phyloP scores from a whole-genome alignment of 1,140 invertebrate genomes.

The Heliconius melpomene region DNA sequence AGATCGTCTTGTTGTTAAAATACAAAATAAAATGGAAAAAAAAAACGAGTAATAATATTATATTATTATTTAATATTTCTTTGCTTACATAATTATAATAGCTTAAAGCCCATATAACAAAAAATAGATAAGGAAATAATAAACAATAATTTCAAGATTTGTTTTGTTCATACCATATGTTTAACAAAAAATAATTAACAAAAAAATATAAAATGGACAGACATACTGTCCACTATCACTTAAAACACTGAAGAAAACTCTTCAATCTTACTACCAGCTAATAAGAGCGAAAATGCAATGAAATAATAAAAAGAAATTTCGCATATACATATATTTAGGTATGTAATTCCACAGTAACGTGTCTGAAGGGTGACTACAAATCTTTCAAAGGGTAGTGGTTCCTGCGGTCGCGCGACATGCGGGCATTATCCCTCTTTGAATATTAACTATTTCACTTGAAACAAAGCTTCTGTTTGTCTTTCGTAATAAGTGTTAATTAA shows the following conservation, averaged over 20 bases:
- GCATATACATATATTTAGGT: constrained; percentile 6
- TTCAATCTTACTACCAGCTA: neutral
- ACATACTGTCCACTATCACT: neutral
- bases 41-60: too few relatives aligned
- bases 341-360: constrained; percentile 24
- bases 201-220: constrained; percentile 8
- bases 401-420: constrained; percentile 41
- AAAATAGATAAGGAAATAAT: too few relatives aligned
- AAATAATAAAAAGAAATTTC: neutral
- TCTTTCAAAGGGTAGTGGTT: constrained; percentile 44
- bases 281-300: constrained; percentile 2
- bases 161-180: neutral
- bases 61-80: too few relatives aligned
- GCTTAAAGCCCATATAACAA: too few relatives aligned
- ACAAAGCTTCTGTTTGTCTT: constrained; percentile 20
- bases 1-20: too few relatives aligned
- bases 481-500: constrained; percentile 13
- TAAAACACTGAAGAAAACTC: neutral
- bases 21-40: too few relatives aligned
- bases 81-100: too few relatives aligned
- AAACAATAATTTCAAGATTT: neutral
- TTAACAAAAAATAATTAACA: too few relatives aligned
- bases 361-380: constrained; percentile 41
- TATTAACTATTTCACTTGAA: constrained; percentile 35
- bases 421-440: constrained; percentile 40